Percentiles rank a stretch among this genome's conserved stretches.
These are phyloP conservation scores for Thysanoteuthis rhombus DNA, from an alignment of 2,888 invertebrate genomes.

Conservation along the genomic window DNA sequence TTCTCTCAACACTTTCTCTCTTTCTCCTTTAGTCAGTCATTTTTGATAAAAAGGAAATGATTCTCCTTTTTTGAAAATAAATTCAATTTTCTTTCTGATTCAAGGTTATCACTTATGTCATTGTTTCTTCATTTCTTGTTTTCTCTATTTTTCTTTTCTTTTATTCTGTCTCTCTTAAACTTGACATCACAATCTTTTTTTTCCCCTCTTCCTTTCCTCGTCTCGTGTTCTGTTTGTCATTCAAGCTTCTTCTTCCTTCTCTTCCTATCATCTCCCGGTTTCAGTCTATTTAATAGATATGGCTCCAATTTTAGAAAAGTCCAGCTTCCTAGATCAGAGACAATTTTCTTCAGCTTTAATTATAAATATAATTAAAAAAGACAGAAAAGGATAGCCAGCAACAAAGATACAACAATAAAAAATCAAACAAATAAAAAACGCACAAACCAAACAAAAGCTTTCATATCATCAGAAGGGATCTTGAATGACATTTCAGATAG, in stretches of 20 bases:
- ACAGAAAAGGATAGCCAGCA: background rate
- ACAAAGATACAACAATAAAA: background rate
- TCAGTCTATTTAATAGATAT: conserved; percentile 12
- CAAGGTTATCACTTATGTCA: background rate
- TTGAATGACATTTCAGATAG: conserved; percentile 12
- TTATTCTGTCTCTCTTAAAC: background rate
- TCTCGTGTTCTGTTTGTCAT: background rate
- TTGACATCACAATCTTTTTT: background rate
- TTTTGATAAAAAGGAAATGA: background rate
- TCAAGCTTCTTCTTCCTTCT: background rate
- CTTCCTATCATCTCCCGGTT: background rate
- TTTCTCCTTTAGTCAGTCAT: background rate
- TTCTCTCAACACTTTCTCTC: background rate
- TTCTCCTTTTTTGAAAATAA: background rate
- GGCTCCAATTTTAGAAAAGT: background rate
- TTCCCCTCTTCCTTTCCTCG: background rate
- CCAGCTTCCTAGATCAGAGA: background rate
- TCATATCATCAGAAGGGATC: background rate
- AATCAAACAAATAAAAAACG: background rate
- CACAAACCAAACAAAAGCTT: background rate
- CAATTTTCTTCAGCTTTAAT: background rate
- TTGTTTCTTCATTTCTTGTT: background rate
- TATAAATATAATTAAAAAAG: conserved; percentile 12
- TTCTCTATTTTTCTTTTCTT: background rate
- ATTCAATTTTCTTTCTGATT: background rate